A percentile compares a stretch with the other conserved stretches of the same genome.
Conservation (phyloP, 2,888 invertebrate genomes). For the Cantharis lateralis region DNA sequence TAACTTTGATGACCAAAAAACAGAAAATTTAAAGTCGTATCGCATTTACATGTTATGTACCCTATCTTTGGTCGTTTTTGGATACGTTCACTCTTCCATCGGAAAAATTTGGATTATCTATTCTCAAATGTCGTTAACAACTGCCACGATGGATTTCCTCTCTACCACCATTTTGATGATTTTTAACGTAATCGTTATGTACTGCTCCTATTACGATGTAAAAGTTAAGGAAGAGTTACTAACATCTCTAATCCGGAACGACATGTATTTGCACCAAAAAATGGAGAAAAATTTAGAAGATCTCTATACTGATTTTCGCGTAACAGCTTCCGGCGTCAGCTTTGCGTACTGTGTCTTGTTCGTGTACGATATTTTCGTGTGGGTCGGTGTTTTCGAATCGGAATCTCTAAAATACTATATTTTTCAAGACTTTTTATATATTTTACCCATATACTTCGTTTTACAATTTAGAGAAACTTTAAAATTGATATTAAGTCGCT, state of each 20-base stretch:
- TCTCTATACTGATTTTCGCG: background rate
- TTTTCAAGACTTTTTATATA: conserved; percentile 18
- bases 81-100: conserved; percentile 7
- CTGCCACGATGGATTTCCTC: conserved; percentile 9
- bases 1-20: conserved; percentile 16
- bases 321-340: background rate
- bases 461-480: conserved; percentile 11
- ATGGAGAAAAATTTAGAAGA: background rate
- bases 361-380: conserved; percentile 15
- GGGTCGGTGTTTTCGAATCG: background rate
- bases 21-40: conserved; percentile 3
- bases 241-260: conserved; percentile 15
- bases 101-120: conserved; percentile 12
- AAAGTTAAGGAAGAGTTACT: conserved; percentile 1
- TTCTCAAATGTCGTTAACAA: conserved; percentile 12
- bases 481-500: conserved; percentile 5
- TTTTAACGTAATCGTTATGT: conserved; percentile 10
- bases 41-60: background rate
- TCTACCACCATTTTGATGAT: background rate
- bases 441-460: conserved; percentile 6
- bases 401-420: conserved; percentile 4
- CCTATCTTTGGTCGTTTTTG: conserved; percentile 1
- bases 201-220: background rate
- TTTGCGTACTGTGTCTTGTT: background rate
- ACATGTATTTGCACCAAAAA: conserved; percentile 19